These are phyloP conservation scores for Andrena dorsata DNA, from an alignment of 2,888 invertebrate species.

Conservation along the genomic window DNA sequence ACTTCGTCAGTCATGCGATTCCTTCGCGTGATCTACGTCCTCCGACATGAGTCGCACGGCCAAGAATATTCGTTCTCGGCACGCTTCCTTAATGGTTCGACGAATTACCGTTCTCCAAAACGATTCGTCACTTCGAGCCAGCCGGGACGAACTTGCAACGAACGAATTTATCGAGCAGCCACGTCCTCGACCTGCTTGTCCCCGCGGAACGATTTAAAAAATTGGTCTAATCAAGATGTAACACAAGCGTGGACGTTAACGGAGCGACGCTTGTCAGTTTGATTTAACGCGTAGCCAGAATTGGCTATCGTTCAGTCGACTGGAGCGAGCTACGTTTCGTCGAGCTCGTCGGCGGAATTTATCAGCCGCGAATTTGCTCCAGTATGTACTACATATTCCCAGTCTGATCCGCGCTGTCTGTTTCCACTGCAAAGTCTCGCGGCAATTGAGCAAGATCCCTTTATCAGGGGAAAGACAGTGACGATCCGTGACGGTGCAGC, in stretches of 20 bases:
- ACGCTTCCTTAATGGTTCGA: not conserved
- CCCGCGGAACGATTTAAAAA: constrained; percentile 2
- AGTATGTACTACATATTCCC: not conserved
- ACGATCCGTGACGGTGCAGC: not conserved
- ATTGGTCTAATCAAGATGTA: not conserved
- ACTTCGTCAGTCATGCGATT: not conserved
- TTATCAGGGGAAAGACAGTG: not conserved
- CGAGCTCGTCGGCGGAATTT: not conserved
- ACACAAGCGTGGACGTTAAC: not conserved
- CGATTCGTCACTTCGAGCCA: constrained; percentile 31
- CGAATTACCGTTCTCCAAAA: not conserved
- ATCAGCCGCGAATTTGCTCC: constrained; percentile 3
- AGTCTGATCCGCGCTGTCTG: not conserved
- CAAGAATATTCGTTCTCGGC: not conserved
- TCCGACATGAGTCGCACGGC: not conserved
- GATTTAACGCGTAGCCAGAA: not conserved
- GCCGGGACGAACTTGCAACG: constrained; percentile 4
- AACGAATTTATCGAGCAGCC: constrained; percentile 13
- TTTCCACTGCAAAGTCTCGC: not conserved
- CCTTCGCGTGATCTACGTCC: constrained; percentile 15
- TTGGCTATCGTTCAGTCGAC: not conserved
- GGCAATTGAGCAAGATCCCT: not conserved
- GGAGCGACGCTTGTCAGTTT: not conserved
- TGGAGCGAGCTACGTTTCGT: not conserved
- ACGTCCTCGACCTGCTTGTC: constrained; percentile 13